Conservation (phyloP, 2,113 vertebrate genomes). For the Anolis sagrei region DNA sequence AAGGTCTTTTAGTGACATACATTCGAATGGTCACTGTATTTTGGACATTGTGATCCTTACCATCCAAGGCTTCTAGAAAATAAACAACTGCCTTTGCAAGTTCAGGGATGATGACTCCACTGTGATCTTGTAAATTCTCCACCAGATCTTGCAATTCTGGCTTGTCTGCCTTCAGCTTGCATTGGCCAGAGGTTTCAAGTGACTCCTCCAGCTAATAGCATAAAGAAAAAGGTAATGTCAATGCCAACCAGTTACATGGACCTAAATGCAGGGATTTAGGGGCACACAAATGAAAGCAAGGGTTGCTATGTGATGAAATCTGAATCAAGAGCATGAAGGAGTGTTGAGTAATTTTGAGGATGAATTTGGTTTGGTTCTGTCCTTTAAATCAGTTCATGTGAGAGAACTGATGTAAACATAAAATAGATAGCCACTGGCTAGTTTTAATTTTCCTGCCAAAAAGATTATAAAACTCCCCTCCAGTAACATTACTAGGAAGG, state of each 20-base stretch:
- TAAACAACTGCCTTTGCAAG: slow-evolving; percentile 60
- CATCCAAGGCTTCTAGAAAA: slow-evolving; percentile 56
- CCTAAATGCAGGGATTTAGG: too few relatives aligned
- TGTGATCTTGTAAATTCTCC: slow-evolving; percentile 26
- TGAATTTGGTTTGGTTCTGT: too few relatives aligned
- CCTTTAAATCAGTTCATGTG: too few relatives aligned
- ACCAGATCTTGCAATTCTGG: slow-evolving; percentile 40
- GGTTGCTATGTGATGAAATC: neutral
- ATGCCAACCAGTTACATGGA: fast-evolving
- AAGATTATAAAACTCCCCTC: too few relatives aligned
- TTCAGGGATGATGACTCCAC: neutral
- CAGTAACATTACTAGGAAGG: too few relatives aligned
- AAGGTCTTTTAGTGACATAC: neutral
- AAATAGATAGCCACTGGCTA: too few relatives aligned
- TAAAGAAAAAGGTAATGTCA: neutral
- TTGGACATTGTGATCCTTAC: slow-evolving; percentile 49
- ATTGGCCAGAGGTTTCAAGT: slow-evolving; percentile 17
- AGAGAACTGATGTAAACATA: too few relatives aligned
- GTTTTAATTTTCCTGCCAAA: too few relatives aligned
- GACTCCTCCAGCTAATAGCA: slow-evolving; percentile 63
- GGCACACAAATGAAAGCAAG: neutral
- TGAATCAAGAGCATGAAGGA: neutral
- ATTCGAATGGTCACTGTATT: neutral
- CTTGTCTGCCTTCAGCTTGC: slow-evolving; percentile 42
- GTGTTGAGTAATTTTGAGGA: too few relatives aligned